These are phyloP conservation scores for Gallinago media DNA, from an alignment of 2,113 vertebrate species.

Conservation along the genomic window DNA sequence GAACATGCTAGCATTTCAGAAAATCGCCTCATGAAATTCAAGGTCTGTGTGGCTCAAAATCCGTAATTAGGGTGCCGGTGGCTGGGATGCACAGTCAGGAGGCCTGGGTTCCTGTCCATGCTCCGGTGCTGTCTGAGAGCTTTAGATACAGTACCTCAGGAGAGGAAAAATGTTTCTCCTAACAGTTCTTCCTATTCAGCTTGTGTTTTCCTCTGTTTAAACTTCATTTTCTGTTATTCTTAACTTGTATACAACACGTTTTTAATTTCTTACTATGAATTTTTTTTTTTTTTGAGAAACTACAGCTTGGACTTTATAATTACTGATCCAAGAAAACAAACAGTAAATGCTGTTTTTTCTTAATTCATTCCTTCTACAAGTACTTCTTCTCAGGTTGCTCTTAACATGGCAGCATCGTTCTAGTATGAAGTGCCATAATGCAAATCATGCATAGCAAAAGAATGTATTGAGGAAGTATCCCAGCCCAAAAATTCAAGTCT, in stretches of 20 bases:
- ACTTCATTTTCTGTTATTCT: background rate
- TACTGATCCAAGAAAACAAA: background rate
- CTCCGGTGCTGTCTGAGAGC: fast-evolving
- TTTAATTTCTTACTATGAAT: background rate
- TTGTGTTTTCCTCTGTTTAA: background rate
- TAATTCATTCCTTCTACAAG: background rate
- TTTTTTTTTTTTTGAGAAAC: background rate
- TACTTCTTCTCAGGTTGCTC: background rate
- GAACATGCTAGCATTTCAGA: background rate
- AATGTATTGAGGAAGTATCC: slow-evolving; percentile 4
- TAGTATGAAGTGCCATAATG: background rate
- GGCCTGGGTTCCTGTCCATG: background rate
- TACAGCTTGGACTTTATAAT: background rate
- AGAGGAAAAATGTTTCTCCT: background rate
- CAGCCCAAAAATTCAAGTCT: slow-evolving; percentile 29
- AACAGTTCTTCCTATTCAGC: background rate
- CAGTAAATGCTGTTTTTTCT: background rate
- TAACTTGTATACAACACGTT: background rate
- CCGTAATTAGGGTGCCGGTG: background rate
- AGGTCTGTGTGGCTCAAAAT: background rate
- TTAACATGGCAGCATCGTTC: background rate
- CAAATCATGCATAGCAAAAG: background rate
- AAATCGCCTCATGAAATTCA: background rate
- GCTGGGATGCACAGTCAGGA: background rate
- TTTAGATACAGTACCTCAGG: background rate